Base-by-base conservation (phyloP, 2,113 vertebrate genomes). In the Emydura subglobosa region DNA sequence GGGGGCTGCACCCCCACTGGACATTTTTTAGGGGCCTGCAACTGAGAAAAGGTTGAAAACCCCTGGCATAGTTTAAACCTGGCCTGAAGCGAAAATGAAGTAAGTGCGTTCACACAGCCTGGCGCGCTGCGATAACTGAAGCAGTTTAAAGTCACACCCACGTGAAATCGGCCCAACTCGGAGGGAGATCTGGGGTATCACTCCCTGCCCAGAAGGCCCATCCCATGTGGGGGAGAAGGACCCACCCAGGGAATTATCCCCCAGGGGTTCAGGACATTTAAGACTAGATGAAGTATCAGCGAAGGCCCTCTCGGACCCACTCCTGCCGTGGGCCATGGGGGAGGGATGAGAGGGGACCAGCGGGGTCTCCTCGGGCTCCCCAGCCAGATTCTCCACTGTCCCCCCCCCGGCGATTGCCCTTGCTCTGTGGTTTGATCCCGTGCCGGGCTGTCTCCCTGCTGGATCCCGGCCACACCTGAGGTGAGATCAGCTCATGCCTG, bases 1-100 rank as follows among this genome's bases (percentile, higher is more conserved):
- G 13, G 14, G 31, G 31, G 7, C 34, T 2, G 16, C 31, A 8
- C 34, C 61, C 59, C 34, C 61, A 1, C 9, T n/a, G 0, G 7
- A 68, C 17, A n/a, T n/a, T 31, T 19, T n/a, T 17, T 34, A 31
- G 12, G 31, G 16, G 4, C 8, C 31, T 4, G 7, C 61, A 34
- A 68, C 8, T 65, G 61, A n/a, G 19, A n/a, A 68, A n/a, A 34
- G 16, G 61, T 19, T 16, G 61, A 34, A 61, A 25, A 17, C 19
- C n/a, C n/a, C 65, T 5, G 17, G 65, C 5, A 22, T 16, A 19
- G 16, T 19, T 68, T n/a, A 68, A 5, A 34, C 61, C 61, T 68
- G 61, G 61, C n/a, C 16, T 34, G 61, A 68, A 68, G 17, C 7
- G 4, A 39, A 72, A 39, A 34, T 22, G n/a, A 17, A 72, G 19